phyloP scores from a whole-genome alignment of 2,888 invertebrate genomes.

The Axea sp. region DNA sequence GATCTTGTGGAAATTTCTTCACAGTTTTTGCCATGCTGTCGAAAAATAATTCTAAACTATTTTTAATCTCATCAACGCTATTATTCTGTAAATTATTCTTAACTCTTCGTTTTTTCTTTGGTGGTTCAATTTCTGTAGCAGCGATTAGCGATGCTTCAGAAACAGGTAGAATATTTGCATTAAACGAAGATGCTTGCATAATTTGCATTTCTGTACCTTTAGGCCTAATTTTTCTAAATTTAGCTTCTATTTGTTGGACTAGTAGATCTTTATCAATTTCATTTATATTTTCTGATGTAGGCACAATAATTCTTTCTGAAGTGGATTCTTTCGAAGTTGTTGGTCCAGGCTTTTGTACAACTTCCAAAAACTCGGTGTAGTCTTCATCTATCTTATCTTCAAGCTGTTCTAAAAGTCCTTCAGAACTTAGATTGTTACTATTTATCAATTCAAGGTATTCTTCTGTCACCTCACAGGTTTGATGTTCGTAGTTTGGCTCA shows the following conservation, averaged over 20 bases:
- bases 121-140: constrained; percentile 30
- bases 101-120: constrained; percentile 53
- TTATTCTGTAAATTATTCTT: constrained; percentile 19
- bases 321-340: neutral
- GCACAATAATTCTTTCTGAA: neutral
- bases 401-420: constrained; percentile 74
- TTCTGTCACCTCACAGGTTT: constrained; percentile 72
- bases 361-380: constrained; percentile 75
- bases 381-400: constrained; percentile 75
- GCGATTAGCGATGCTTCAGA: constrained; percentile 56
- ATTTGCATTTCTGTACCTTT: constrained; percentile 54
- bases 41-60: constrained; percentile 73
- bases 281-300: too few species aligned
- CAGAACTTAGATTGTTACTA: constrained; percentile 68
- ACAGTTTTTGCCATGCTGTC: constrained; percentile 75
- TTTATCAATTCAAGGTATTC: constrained; percentile 76
- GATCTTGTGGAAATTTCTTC: constrained; percentile 71
- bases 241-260: constrained; percentile 72
- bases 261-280: constrained; percentile 24
- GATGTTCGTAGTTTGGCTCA: constrained; percentile 73
- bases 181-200: constrained; percentile 26
- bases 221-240: constrained; percentile 73
- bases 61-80: constrained; percentile 49
- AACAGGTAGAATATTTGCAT: constrained; percentile 4
- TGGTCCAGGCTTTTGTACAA: constrained; percentile 70